Evolutionary conservation across 1,140 invertebrate genomes (phyloP), one percentile per base, ranked within the genome.

Genomic region (Drosophila funebris): DNA sequence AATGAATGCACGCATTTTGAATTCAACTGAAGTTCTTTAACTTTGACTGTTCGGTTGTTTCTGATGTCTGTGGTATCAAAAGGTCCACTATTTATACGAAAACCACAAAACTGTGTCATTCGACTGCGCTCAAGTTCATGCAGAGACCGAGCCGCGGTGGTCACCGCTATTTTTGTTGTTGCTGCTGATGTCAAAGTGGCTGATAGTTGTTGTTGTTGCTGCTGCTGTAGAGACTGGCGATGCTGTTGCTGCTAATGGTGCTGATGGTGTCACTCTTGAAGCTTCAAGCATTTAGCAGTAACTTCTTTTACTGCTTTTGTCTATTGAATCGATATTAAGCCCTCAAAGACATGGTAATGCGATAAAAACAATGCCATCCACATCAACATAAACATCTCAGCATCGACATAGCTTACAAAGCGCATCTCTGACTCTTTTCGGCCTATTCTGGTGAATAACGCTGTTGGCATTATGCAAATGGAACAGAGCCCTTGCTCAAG

Each of bases 1-100:
- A 67, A 91, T 81, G 27, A 91, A 91, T 63, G 76, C 77, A 78
- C 84, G 89, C 90, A 91, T 91, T 54, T 90, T 89, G 64, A 72
- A 69, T 87, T 53, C n/a, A 68, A 63, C 18, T 62, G 76, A 82
- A 76, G 78, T 87, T 87, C 82, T 88, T 88, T 87, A 63, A 85
- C 71, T 87, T 88, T 53, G 78, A 88, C 58, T 68, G 81, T 74
- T 87, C 16, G 57, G 44, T 67, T 76, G 75, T 76, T 48, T 87
- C 82, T 87, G 82, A 83, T 57, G 83, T 88, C 69, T 83, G 67
- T 58, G 81, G 44, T 73, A 73, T 61, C 68, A 20, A 63, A 72
- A 63, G 66, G 71, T 87, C 83, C 69, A 79, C 74, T 87, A 87
- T 87, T 87, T 87, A 87, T 87, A 87, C 82, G 44, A 87, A 88